phyloP scores from a whole-genome alignment of 2,113 vertebrate species.

The Mastomys coucha region DNA sequence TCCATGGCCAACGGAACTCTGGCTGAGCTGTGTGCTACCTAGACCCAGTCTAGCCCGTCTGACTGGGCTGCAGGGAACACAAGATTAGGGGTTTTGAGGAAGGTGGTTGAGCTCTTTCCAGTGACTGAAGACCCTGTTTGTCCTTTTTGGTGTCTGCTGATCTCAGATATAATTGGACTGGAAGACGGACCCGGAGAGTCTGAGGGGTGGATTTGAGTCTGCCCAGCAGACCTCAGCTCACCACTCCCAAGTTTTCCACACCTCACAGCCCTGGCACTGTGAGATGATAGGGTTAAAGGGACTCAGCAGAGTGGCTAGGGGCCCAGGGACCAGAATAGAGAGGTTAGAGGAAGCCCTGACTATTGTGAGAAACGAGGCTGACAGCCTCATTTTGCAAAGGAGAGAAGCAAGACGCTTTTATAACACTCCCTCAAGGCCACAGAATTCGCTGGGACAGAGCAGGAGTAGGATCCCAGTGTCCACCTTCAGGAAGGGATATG shows the following conservation, averaged over 20 bases:
- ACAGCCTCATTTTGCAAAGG: background rate
- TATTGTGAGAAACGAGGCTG: background rate
- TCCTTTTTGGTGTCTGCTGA: background rate
- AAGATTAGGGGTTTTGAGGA: background rate
- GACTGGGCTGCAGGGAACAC: background rate
- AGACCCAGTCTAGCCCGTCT: background rate
- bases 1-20: background rate
- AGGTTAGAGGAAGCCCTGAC: background rate
- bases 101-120: background rate
- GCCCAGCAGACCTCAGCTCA: background rate
- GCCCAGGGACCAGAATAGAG: background rate
- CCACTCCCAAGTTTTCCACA: background rate
- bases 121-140: background rate
- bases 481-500: constrained; percentile 23
- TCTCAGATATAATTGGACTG: background rate
- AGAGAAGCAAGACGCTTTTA: background rate
- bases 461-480: constrained; percentile 32
- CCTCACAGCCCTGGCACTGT: background rate
- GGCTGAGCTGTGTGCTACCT: background rate
- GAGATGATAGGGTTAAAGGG: background rate
- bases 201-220: background rate
- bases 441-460: constrained; percentile 11
- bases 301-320: background rate
- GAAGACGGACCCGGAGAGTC: background rate
- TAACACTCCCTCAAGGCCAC: constrained; percentile 70